A percentile compares a stretch with the other conserved stretches of the same genome.
These are phyloP conservation scores for Harpagoxenus sublaevis DNA, from an alignment of 2,888 invertebrate genomes.

Conservation along the genomic window DNA sequence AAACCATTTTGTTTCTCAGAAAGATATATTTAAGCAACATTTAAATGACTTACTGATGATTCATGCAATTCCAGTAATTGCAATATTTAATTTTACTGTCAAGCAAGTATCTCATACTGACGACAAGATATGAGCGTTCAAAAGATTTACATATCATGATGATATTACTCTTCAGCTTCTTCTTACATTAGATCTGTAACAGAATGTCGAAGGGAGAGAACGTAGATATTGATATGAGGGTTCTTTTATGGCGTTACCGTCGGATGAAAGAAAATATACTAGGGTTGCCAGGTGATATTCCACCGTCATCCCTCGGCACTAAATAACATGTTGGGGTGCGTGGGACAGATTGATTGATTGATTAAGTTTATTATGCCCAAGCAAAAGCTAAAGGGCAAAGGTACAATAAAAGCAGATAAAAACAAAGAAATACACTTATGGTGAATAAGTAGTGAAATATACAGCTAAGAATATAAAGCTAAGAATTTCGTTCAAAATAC, in stretches of 20 bases:
- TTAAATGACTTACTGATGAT: neutral
- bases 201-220: neutral
- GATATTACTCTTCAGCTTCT: neutral
- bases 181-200: neutral
- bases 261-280: constrained; percentile 37
- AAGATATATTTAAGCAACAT: neutral
- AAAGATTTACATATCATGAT: neutral
- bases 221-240: constrained; percentile 5
- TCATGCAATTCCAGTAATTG: neutral
- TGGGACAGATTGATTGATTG: no score
- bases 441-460: no score
- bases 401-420: no score
- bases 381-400: no score
- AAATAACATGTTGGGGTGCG: constrained; percentile 54
- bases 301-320: constrained; percentile 31
- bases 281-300: constrained; percentile 51
- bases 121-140: neutral
- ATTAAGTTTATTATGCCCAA: no score
- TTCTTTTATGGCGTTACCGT: constrained; percentile 15
- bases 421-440: no score
- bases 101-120: neutral
- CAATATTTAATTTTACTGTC: neutral
- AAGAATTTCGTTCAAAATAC: no score
- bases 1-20: neutral
- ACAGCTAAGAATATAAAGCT: no score